A percentile compares a stretch with the other conserved stretches of the same genome.
Evolutionary conservation across 2,888 invertebrate species (phyloP).

Genomic region (Tetragonisca angustula): DNA sequence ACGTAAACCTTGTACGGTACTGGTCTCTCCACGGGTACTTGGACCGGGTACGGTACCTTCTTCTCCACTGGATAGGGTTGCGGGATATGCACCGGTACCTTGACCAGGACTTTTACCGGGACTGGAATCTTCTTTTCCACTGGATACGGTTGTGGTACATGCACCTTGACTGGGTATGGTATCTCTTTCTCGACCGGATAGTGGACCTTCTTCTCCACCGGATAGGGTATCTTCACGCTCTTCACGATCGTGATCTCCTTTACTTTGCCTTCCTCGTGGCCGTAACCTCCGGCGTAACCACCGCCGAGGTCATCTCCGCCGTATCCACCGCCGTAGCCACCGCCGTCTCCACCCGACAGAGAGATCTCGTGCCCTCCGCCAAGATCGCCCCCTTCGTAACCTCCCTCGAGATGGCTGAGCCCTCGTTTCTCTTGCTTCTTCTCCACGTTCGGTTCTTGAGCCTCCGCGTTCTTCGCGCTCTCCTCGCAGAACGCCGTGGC

Average conservation of each 20-base stretch:
- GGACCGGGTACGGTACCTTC: slow-evolving; percentile 82
- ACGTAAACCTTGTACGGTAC: slow-evolving; percentile 83
- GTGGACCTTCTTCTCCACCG: slow-evolving; percentile 88
- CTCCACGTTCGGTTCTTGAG: slow-evolving; percentile 46
- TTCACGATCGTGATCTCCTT: slow-evolving; percentile 81
- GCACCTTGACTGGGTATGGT: slow-evolving; percentile 86
- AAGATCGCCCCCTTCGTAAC: slow-evolving; percentile 64
- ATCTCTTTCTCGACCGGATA: slow-evolving; percentile 88
- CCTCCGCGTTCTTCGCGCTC: slow-evolving; percentile 51
- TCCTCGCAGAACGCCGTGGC: slow-evolving; percentile 73
- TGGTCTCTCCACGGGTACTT: slow-evolving; percentile 81
- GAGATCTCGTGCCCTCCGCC: slow-evolving; percentile 45
- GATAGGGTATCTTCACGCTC: slow-evolving; percentile 86
- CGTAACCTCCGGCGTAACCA: slow-evolving; percentile 59
- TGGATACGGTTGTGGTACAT: slow-evolving; percentile 87
- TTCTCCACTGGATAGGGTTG: slow-evolving; percentile 83
- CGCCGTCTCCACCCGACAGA: slow-evolving; percentile 41
- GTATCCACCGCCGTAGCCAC: slow-evolving; percentile 49
- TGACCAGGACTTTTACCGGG: slow-evolving; percentile 81
- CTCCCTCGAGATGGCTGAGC: slow-evolving; percentile 78
- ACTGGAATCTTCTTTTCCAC: slow-evolving; percentile 82
- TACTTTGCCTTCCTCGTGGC: slow-evolving; percentile 76
- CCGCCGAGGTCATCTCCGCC: slow-evolving; percentile 70
- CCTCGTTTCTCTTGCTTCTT: slow-evolving; percentile 56
- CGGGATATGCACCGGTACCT: slow-evolving; percentile 84